Evolutionary conservation across 2,797 vertebrate species (phyloP), one percentile per base, ranked within the genome.

Genomic region (Halcyon chelicuti): DNA sequence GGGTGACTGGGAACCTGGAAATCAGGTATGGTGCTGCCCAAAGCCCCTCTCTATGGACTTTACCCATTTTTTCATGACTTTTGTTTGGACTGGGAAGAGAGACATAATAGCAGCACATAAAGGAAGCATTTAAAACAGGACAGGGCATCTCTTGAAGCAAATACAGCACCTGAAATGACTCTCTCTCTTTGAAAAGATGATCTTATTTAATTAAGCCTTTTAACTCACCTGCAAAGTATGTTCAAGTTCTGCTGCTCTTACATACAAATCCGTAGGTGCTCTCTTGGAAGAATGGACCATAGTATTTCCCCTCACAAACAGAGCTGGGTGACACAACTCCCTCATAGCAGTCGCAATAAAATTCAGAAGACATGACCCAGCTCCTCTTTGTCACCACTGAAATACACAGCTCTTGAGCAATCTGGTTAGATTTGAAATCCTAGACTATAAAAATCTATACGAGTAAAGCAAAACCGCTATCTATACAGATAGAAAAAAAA

Each of bases 321-420:
- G 49, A 9, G 10, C 1, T 26, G 14, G 33, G n/a, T 81, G 54
- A 46, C 55, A 14, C 9, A 68, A 7, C 5, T 65, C 31, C 29
- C 35, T 75, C 28, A 19, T 5, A 75, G 37, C 1, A 0, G 0
- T 6, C 4, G 3, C 31, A 84, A 0, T 68, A 62, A 54, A 78
- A 89, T 31, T 62, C 67, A 66, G 84, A 52, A 29, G 7, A 57
- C 31, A 28, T 65, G 55, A 75, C 22, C 28, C 62, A 61, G 13
- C 47, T 74, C 28, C 40, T 83, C 25, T 66, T 66, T 65, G 61
- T 49, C 37, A 62, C 35, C 58, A 58, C 58, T 31, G 13, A 91
- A 71, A 31, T 13, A n/a, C 61, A 57, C 20, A 46, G 58, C n/a
- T 86, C 61, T 57, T 81, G 52, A 61, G 37, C 72, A 75, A 52